Conservation (phyloP, 2,113 vertebrate species). For the Rynchops niger region DNA sequence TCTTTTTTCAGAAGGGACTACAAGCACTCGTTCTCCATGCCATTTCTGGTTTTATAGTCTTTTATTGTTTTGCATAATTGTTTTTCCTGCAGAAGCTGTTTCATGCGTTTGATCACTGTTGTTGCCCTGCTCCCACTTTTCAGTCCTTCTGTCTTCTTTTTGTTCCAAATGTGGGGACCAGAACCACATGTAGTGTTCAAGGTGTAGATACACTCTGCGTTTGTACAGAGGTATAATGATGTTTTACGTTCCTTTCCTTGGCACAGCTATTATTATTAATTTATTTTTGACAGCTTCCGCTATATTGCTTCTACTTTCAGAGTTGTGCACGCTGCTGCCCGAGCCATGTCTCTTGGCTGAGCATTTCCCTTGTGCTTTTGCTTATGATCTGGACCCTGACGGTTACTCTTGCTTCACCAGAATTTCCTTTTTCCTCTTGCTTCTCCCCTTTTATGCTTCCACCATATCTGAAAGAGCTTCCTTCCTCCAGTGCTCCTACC, state of each 20-base stretch:
- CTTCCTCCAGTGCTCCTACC: not conserved
- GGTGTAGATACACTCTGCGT: not conserved
- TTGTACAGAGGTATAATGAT: not conserved
- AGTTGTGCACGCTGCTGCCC: not conserved
- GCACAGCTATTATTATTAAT: not conserved
- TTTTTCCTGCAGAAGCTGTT: not conserved
- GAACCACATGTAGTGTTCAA: not conserved
- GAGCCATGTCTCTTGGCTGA: not conserved
- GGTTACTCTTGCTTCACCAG: not conserved
- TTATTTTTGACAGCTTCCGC: slow-evolving; percentile 1
- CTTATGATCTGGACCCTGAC: not conserved
- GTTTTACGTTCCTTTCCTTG: not conserved
- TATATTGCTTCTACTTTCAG: not conserved
- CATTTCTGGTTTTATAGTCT: not conserved
- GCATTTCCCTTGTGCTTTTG: not conserved
- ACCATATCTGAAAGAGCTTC: slow-evolving; percentile 8
- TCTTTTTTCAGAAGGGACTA: not conserved
- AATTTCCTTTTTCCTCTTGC: slow-evolving; percentile 18
- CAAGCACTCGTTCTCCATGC: not conserved
- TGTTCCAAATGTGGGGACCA: not conserved
- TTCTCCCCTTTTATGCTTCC: not conserved
- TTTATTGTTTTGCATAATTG: not conserved
- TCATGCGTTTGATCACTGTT: not conserved
- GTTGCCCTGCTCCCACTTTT: not conserved
- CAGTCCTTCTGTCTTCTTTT: not conserved